Conservation (phyloP, 2,888 invertebrate species). For the Drosophila helvetica region DNA sequence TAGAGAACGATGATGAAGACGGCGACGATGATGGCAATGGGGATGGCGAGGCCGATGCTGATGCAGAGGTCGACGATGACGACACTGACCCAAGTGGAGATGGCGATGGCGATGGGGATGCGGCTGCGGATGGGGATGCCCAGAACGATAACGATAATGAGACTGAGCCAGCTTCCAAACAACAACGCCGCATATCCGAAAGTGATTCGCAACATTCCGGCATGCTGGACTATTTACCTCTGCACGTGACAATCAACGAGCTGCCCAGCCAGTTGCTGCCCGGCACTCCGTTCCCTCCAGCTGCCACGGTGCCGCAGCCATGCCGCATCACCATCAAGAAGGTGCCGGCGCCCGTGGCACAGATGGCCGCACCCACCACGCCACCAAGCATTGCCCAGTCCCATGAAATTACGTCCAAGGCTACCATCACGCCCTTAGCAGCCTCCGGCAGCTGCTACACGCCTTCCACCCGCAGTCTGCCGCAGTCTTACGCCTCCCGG, state of each 20-base stretch:
- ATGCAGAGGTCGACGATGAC: conserved; percentile 27
- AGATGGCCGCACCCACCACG: conserved; percentile 20
- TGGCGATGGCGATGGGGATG: conserved; percentile 46
- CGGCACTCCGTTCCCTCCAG: conserved; percentile 13
- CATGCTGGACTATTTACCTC: conserved; percentile 64
- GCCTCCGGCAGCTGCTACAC: conserved; percentile 38
- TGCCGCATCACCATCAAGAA: conserved; percentile 75
- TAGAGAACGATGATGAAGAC: conserved; percentile 39
- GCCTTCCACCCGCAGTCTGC: conserved; percentile 31
- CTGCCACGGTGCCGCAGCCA: conserved; percentile 50
- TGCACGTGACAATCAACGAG: conserved; percentile 74
- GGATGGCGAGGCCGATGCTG: conserved; percentile 29
- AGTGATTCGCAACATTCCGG: conserved; percentile 75
- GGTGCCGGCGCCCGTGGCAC: conserved; percentile 55
- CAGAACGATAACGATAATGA: conserved; percentile 29
- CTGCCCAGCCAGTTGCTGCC: conserved; percentile 41
- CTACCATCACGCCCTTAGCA: conserved; percentile 71
- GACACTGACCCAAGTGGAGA: conserved; percentile 12
- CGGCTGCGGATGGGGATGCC: conserved; percentile 37
- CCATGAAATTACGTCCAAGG: conserved; percentile 68
- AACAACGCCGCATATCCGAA: conserved; percentile 64
- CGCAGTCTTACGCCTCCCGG: conserved; percentile 37
- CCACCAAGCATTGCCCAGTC: conserved; percentile 11
- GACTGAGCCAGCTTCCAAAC: conserved; percentile 40
- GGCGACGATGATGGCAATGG: conserved; percentile 52